Conservation (phyloP, 2,113 vertebrate species). For the Tragulus kanchil region DNA sequence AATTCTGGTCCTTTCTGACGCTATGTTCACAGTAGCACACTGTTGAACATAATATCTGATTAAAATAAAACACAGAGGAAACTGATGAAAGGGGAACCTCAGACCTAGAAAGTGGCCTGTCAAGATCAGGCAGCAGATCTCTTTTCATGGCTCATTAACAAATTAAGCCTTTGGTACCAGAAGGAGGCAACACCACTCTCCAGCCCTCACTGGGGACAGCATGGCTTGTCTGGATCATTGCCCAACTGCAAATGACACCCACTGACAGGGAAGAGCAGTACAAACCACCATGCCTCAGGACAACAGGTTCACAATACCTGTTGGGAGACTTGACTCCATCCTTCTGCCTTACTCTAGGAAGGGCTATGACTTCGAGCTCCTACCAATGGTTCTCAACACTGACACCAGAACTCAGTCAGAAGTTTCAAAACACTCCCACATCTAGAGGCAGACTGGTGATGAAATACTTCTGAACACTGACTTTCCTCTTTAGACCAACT, state of each 20-base stretch:
- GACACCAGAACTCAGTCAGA: neutral
- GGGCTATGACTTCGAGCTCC: neutral
- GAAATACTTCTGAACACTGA: neutral
- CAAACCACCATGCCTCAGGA: neutral
- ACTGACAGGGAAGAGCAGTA: neutral
- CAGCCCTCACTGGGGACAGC: neutral
- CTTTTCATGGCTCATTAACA: neutral
- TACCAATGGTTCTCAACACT: neutral
- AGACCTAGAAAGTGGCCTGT: neutral
- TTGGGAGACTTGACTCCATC: neutral
- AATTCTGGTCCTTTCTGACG: neutral
- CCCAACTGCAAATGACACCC: neutral
- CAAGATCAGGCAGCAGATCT: neutral
- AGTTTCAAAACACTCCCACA: neutral
- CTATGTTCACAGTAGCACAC: neutral
- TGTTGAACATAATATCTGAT: neutral
- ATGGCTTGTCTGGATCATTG: neutral
- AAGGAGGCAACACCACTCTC: neutral
- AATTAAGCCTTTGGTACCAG: neutral
- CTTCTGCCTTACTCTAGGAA: neutral
- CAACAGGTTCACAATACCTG: neutral
- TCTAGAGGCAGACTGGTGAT: neutral
- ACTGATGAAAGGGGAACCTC: neutral
- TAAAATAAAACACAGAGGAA: neutral
- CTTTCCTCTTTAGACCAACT: slow-evolving; percentile 21